Evolutionary conservation across 2,797 vertebrate species (phyloP).

Genomic region (Balearica regulorum): DNA sequence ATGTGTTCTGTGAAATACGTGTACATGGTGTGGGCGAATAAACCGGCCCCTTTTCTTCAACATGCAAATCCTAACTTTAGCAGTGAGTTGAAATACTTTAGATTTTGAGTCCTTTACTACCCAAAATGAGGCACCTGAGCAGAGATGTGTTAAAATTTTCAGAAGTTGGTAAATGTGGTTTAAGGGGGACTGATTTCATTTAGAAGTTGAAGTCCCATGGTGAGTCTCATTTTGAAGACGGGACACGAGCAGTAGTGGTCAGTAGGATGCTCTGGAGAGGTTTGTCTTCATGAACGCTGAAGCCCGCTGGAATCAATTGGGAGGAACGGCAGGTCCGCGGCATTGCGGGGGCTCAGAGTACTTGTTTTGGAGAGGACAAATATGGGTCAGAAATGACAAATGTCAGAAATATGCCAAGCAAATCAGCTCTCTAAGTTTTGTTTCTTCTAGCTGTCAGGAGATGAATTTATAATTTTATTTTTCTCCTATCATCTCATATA

Average conservation of each 20-base stretch:
- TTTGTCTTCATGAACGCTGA: neutral
- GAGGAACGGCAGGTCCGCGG: neutral
- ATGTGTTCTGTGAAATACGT: conserved; percentile 48
- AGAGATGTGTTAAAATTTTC: neutral
- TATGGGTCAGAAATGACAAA: neutral
- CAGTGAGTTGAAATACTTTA: neutral
- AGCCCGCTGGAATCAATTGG: neutral
- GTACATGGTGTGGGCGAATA: conserved; percentile 32
- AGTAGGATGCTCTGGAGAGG: neutral
- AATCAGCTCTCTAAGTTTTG: neutral
- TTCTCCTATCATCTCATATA: neutral
- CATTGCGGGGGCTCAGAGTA: neutral
- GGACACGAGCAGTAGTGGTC: neutral
- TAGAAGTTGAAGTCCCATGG: neutral
- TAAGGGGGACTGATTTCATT: neutral
- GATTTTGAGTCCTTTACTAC: neutral
- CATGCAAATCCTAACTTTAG: neutral
- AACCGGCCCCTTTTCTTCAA: neutral
- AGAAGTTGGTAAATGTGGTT: neutral
- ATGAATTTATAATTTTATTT: neutral
- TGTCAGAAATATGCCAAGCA: neutral
- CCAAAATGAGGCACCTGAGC: neutral
- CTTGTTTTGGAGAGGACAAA: neutral
- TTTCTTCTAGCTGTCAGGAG: neutral
- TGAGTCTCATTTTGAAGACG: neutral